These are phyloP conservation scores for Colaptes auratus DNA, from an alignment of 2,113 vertebrate species.

Conservation along the genomic window DNA sequence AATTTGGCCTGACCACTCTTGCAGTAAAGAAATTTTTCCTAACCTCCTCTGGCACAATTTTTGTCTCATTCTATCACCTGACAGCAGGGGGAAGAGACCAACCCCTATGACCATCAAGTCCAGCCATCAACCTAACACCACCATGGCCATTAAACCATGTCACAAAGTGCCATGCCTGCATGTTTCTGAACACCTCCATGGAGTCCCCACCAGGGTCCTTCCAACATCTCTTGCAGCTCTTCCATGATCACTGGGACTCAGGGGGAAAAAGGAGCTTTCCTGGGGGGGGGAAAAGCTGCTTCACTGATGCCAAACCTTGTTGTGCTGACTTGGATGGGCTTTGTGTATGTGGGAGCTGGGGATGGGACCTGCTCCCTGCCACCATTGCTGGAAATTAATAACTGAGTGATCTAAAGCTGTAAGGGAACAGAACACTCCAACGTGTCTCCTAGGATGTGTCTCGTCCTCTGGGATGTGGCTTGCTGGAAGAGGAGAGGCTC, in stretches of 20 bases:
- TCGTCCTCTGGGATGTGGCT: not conserved
- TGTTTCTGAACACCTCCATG: not conserved
- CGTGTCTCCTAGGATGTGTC: not conserved
- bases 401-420: rapidly evolving
- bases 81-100: no score
- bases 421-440: rapidly evolving
- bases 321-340: not conserved
- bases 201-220: not conserved
- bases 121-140: no score
- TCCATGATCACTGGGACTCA: rapidly evolving
- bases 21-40: no score
- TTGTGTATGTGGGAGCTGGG: not conserved
- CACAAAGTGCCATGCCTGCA: no score
- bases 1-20: no score
- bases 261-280: not conserved
- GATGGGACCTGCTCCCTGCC: rapidly evolving
- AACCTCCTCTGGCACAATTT: no score
- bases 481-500: not conserved
- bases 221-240: not conserved
- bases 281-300: not conserved
- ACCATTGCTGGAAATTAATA: not conserved
- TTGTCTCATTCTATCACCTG: no score
- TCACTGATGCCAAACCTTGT: rapidly evolving
- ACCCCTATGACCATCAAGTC: no score
- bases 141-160: no score